Base-by-base conservation (phyloP, 2,888 invertebrate genomes). In the Lepeophtheirus nordmannii region DNA sequence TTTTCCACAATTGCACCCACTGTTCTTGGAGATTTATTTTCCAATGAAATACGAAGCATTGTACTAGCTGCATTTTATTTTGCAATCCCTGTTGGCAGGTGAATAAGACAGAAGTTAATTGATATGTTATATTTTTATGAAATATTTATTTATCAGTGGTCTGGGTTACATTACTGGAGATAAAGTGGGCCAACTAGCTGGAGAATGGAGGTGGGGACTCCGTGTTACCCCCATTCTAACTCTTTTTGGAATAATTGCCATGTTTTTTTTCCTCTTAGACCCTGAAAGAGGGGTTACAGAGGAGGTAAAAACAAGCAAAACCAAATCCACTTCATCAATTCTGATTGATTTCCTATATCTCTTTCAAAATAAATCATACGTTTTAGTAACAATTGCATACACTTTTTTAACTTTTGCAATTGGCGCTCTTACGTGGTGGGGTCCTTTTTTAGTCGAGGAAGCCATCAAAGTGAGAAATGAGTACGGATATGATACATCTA, bases 341-440 rank as follows among this genome's bases (percentile, higher is more conserved):
- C 38, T 23, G 17, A 17, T 7, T 17, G 63, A 63, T 53, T n/a
- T 63, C n/a, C 20, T 22, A 56, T n/a, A 40, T 30, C 46, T 66
- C 10, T 17, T 10, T 20, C 80, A 53, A 79, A 89, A 89, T 75
- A 83, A 82, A 65, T 96, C 93, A 70, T 99, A 94, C 75, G 85
- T 98, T 82, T 79, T 90, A 71, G 89, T 93, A 1, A 89, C 96
- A 2, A 78, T 85, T 37, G 97, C 94, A 62, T 97, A 97, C 76
- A 98, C 97, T 0, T 93, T 93, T 75, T 94, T 97, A 17, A 87
- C 96, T 10, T 98, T 97, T 76, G 93, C 96, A 30, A 86, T 94
- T 14, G 98, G 98, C 66, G 91, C 98, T 0, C 79, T 98, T 60
- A 85, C 94, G 1, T 94, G 94, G 87, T 98, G 94, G 93, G 94